phyloP scores from a whole-genome alignment of 2,888 invertebrate species.

The Dascillus cervinus region DNA sequence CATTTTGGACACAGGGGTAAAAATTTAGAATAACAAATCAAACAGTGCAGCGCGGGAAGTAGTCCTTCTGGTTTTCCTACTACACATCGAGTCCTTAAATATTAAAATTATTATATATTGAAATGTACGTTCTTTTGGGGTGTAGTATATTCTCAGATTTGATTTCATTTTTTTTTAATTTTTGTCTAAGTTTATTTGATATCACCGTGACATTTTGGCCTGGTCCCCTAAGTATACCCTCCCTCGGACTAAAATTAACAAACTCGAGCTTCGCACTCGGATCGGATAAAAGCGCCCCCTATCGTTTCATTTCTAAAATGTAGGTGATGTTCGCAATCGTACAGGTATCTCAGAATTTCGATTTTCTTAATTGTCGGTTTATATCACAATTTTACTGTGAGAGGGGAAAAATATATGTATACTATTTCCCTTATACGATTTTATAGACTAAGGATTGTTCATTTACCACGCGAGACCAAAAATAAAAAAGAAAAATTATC shows the following conservation, averaged over 20 bases:
- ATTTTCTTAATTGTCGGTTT: conserved; percentile 38
- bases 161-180: conserved; percentile 41
- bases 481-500: conserved; percentile 24
- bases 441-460: conserved; percentile 19
- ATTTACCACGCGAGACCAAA: conserved; percentile 17
- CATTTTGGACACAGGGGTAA: no score
- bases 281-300: conserved; percentile 1
- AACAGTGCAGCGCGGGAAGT: conserved; percentile 33
- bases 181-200: conserved; percentile 46
- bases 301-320: no score
- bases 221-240: conserved; percentile 48
- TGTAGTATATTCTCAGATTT: conserved; percentile 33
- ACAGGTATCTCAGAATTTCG: conserved; percentile 32
- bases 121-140: conserved; percentile 35
- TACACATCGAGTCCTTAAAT: conserved; percentile 39
- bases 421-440: conserved; percentile 36
- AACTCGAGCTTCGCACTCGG: conserved; percentile 11
- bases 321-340: conserved; percentile 20
- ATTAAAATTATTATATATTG: conserved; percentile 34
- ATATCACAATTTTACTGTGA: conserved; percentile 32
- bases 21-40: conserved; percentile 32
- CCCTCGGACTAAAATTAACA: conserved; percentile 19
- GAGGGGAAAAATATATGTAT: conserved; percentile 21
- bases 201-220: conserved; percentile 46
- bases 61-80: no score